These are phyloP conservation scores for Chunga burmeisteri DNA, from an alignment of 2,113 vertebrate genomes.

Conservation along the genomic window DNA sequence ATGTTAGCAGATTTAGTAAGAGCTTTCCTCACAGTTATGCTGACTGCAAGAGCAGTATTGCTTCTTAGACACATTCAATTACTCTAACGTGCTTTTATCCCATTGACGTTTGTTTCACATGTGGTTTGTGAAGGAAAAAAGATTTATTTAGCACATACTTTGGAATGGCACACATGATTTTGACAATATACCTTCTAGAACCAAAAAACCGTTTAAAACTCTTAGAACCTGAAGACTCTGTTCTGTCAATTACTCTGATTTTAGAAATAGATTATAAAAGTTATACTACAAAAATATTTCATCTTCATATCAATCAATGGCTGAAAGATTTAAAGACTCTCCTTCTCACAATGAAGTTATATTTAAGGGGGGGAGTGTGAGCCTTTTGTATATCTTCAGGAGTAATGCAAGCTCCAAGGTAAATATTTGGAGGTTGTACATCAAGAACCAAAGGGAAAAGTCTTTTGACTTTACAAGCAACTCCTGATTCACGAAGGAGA, in stretches of 20 bases:
- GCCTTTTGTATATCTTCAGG: conserved; percentile 52
- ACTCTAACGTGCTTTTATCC: not conserved
- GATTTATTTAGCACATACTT: conserved; percentile 47
- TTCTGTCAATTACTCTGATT: conserved; percentile 20
- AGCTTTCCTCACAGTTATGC: not conserved
- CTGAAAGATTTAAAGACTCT: conserved; percentile 53
- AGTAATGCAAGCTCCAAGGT: conserved; percentile 50
- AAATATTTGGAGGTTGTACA: conserved; percentile 60
- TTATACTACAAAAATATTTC: conserved; percentile 61
- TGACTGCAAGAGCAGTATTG: not conserved
- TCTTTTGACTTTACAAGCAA: conserved; percentile 31
- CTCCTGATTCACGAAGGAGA: conserved; percentile 56
- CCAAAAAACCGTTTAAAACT: conserved; percentile 24
- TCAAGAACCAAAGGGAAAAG: conserved; percentile 55
- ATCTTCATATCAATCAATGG: conserved; percentile 54
- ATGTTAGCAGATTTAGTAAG: not conserved
- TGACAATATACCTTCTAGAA: conserved; percentile 33
- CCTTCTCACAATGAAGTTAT: not conserved
- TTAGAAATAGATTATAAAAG: conserved; percentile 66
- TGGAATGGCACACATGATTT: conserved; percentile 53
- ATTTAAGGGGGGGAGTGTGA: conserved; percentile 19
- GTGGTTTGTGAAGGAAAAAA: not conserved
- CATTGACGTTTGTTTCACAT: not conserved
- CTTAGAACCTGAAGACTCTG: conserved; percentile 38
- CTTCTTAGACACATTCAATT: not conserved